Conservation (phyloP, 2,113 vertebrate species). For the Chlorodrepanis virens region DNA sequence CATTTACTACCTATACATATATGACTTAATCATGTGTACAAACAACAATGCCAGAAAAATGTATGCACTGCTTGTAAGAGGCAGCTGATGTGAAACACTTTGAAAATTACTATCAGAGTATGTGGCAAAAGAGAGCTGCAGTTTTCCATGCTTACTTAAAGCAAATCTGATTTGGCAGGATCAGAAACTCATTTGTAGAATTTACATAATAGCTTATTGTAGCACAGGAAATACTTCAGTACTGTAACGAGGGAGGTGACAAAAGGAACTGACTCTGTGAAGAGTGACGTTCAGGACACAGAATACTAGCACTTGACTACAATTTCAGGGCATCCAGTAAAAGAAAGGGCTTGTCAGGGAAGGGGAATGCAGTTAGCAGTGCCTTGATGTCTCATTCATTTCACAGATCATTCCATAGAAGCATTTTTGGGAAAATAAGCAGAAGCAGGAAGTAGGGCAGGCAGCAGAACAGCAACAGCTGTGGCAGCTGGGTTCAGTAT, state of each 20-base stretch:
- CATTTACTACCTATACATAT: background rate
- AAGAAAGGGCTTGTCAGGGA: background rate
- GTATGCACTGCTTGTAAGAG: background rate
- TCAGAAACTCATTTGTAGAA: background rate
- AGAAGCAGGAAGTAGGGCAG: conserved; percentile 51
- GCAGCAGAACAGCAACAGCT: conserved; percentile 45
- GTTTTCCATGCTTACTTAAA: background rate
- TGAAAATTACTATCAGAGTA: background rate
- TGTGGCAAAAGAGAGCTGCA: background rate
- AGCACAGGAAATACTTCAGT: background rate
- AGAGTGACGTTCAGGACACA: background rate
- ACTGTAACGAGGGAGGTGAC: background rate
- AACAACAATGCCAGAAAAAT: background rate
- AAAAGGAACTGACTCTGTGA: background rate
- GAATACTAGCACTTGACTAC: background rate
- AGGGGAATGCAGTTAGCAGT: conserved; percentile 42
- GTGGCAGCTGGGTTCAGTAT: conserved; percentile 32
- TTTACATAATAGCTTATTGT: background rate
- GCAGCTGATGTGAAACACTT: background rate
- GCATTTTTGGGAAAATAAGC: conserved; percentile 54
- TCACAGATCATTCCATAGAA: conserved; percentile 43
- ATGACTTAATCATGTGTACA: background rate
- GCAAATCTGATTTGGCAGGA: background rate
- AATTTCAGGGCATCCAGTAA: background rate
- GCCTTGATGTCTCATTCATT: conserved; percentile 41